phyloP scores from a whole-genome alignment of 2,797 vertebrate species.

The Tapirus indicus region DNA sequence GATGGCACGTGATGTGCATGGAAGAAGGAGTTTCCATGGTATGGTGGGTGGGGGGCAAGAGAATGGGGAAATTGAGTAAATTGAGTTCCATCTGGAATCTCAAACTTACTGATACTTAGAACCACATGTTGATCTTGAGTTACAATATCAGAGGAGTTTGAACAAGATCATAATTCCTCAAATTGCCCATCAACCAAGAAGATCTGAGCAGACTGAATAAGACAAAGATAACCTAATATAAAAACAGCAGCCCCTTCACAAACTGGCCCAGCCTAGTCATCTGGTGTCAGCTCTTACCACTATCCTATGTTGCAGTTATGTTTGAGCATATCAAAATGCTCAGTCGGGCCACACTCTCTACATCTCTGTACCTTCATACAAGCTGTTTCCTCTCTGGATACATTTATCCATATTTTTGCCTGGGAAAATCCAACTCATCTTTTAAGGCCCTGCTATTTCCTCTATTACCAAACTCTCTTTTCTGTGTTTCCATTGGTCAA shows the following conservation, averaged over 20 bases:
- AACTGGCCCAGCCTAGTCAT: not conserved
- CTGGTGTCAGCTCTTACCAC: not conserved
- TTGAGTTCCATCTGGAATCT: not conserved
- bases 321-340: not conserved
- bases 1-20: not conserved
- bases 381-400: not conserved
- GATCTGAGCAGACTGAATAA: not conserved
- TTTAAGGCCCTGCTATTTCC: not conserved
- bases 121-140: not conserved
- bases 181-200: not conserved
- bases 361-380: not conserved
- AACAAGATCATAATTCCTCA: not conserved
- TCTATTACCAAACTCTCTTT: not conserved
- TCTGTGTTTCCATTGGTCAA: not conserved
- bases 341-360: not conserved
- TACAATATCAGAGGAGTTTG: not conserved
- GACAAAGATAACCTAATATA: not conserved
- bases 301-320: not conserved
- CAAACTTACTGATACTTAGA: not conserved
- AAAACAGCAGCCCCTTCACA: not conserved
- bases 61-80: not conserved
- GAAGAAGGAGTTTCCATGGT: not conserved
- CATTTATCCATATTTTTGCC: not conserved
- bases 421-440: not conserved
- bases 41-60: not conserved